Conservation (phyloP, 2,888 invertebrate genomes). For the Nasonovia ribisnigri region DNA sequence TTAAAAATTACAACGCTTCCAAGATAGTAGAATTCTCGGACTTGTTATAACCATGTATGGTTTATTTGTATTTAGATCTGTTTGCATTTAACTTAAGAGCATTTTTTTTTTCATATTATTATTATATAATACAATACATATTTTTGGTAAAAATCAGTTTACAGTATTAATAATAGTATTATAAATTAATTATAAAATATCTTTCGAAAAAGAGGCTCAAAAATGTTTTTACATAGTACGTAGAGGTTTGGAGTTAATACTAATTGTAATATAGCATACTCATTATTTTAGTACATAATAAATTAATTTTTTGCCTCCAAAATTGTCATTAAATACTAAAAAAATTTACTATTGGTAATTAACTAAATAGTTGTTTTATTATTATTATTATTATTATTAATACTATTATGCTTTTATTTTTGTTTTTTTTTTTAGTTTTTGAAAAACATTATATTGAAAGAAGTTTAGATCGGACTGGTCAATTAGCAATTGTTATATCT, state of each 20-base stretch:
- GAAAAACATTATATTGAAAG: conserved; percentile 98
- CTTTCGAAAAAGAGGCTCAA: too few species aligned
- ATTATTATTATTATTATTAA: not conserved
- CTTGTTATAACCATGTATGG: not conserved
- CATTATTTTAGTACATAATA: not conserved
- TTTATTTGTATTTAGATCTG: not conserved
- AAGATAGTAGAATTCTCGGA: conserved; percentile 3
- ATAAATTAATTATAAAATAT: too few species aligned
- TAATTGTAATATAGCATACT: not conserved
- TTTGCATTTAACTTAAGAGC: not conserved
- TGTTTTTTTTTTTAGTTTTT: conserved; percentile 79
- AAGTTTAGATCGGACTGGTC: conserved; percentile 98
- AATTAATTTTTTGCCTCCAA: not conserved
- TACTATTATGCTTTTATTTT: not conserved
- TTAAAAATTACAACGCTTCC: not conserved
- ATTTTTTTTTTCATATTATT: not conserved
- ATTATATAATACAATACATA: too few species aligned
- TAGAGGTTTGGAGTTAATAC: not conserved
- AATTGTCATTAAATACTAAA: not conserved
- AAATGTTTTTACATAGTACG: too few species aligned
- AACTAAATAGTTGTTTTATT: not conserved
- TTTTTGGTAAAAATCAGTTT: too few species aligned
- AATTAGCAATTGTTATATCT: conserved; percentile 96
- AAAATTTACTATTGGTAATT: not conserved
- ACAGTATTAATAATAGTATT: too few species aligned